Conservation (phyloP, 92 coral and sea anemone species). For the Porites divaricata region DNA sequence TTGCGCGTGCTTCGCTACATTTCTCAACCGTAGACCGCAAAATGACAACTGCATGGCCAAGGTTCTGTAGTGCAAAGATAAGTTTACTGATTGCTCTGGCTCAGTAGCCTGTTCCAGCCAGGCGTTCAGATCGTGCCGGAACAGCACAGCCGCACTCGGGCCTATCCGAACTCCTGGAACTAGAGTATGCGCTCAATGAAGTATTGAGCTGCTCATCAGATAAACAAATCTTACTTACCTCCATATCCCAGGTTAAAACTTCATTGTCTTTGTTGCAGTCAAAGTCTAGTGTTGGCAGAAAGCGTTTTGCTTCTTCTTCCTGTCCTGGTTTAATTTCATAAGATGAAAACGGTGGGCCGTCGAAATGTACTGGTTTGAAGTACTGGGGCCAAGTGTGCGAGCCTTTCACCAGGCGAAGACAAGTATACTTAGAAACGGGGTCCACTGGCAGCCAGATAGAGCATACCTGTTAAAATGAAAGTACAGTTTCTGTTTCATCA, state of each 20-base stretch:
- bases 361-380: constrained; percentile 54
- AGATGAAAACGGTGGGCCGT: constrained; percentile 39
- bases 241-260: constrained; percentile 60
- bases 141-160: too few species aligned
- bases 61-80: too few species aligned
- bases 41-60: too few species aligned
- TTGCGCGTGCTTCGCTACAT: too few species aligned
- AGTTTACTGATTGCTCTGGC: too few species aligned
- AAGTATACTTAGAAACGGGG: constrained; percentile 51
- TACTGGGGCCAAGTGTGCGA: constrained; percentile 42
- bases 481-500: background rate
- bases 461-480: constrained; percentile 26
- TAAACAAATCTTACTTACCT: constrained; percentile 11
- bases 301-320: constrained; percentile 29
- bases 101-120: too few species aligned
- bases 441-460: constrained; percentile 64
- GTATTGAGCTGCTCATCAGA: background rate
- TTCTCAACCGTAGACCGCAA: too few species aligned
- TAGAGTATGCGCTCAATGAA: background rate
- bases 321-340: constrained; percentile 37
- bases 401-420: constrained; percentile 60
- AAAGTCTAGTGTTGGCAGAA: constrained; percentile 39
- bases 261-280: constrained; percentile 28
- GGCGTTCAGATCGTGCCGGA: too few species aligned
- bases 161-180: background rate